Percentiles rank a stretch among this genome's conserved stretches.
phyloP scores from a whole-genome alignment of 2,888 invertebrate species.

The Hoplodrina ambigua region DNA sequence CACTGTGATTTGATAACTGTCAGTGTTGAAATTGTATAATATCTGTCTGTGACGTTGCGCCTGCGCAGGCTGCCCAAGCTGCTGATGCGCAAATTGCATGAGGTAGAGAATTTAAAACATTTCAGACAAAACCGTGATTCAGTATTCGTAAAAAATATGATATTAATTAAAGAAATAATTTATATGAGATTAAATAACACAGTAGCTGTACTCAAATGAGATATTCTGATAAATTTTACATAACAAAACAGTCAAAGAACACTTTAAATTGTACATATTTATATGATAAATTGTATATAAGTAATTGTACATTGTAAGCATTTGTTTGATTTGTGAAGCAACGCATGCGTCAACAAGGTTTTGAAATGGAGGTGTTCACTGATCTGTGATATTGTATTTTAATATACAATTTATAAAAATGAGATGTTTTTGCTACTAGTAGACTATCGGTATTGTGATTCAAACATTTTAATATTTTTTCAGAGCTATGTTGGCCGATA shows the following conservation, averaged over 20 bases:
- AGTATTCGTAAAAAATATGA: conserved; percentile 2
- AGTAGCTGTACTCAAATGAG: conserved; percentile 1
- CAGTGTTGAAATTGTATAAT: not conserved
- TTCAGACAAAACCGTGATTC: not conserved
- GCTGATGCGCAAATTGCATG: not conserved
- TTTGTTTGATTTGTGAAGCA: conserved; percentile 16
- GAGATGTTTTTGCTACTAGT: conserved; percentile 2
- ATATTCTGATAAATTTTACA: not conserved
- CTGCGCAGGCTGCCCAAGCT: not conserved
- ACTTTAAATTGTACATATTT: not conserved
- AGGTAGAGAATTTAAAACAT: not conserved
- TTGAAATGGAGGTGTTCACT: conserved; percentile 55
- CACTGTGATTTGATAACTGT: not conserved
- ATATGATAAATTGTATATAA: not conserved
- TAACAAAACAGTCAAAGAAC: not conserved
- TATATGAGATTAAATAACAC: conserved; percentile 2
- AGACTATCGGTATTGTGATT: not conserved
- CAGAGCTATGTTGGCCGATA: too few species aligned
- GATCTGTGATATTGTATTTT: conserved; percentile 5
- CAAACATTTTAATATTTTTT: not conserved
- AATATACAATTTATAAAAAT: conserved; percentile 6
- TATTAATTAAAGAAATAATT: not conserved
- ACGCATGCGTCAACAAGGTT: conserved; percentile 53
- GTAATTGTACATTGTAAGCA: conserved; percentile 4
- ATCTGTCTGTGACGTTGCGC: not conserved